Base-by-base conservation (phyloP, 1,140 invertebrate genomes). In the Physella acuta region DNA sequence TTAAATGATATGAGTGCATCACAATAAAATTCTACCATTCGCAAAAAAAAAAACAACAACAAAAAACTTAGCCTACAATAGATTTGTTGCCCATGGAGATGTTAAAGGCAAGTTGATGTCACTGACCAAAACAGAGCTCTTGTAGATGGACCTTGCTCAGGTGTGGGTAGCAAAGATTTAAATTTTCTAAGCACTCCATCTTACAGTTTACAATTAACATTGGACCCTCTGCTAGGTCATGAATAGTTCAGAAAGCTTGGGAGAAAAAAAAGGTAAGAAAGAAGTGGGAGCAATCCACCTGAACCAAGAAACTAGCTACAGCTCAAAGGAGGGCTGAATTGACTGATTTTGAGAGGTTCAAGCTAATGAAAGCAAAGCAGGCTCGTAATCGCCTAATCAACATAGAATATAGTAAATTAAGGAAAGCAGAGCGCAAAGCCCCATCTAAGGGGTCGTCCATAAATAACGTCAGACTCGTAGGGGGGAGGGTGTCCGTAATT, bases 111-210 rank as follows among this genome's bases (percentile, higher is more conserved):
- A 97, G 93, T 98, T 52, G 94, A 99, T 86, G 89, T 99, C 76
- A 95, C 99, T 80, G 96, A 99, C 84, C 95, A 97, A 88, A 99
- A 95, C 81, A 91, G 94, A 84, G 94, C 93, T 79, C 88, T 98
- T 65, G 88, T 98, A 71, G 96, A 99, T 90, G 97, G 96, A 51
- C 96, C 97, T 61, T 88, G 89, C 80, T 90, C 90, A 70, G 91
- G 91, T 77, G 93, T 99, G 17, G 87, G 90, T 20, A 88, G 97
- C 62, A 89, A 92, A 85, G 90, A 92, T 73, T 90, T 97, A 80
- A 91, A 94, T 77, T 88, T 98, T 63, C n/a, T 97, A 92, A 80
- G 90, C 95, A 77, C 86, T 99, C 31, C 94, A 98, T 81, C 86
- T 99, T 71, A 99, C 97, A 0, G 96, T 95, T 80, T 94, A 88